A percentile compares a stretch with the other conserved stretches of the same genome.
These are phyloP conservation scores for Equus quagga DNA, from an alignment of 2,113 vertebrate species.

Conservation along the genomic window DNA sequence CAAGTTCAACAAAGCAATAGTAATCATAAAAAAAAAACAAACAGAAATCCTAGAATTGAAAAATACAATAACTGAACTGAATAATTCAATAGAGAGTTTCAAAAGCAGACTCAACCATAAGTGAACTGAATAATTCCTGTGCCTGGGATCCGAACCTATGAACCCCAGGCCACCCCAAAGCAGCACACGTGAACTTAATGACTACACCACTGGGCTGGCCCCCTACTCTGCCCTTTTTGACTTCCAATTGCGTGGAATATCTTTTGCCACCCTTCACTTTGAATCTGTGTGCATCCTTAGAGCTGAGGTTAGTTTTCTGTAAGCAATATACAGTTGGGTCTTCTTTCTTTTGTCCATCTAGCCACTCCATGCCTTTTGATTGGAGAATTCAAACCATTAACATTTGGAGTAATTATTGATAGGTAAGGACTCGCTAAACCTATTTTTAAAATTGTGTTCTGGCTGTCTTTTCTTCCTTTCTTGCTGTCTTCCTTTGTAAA, in stretches of 20 bases:
- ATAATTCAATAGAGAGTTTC: background rate
- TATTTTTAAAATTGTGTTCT: background rate
- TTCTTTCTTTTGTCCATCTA: background rate
- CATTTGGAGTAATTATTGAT: background rate
- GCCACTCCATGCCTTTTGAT: background rate
- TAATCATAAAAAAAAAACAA: background rate
- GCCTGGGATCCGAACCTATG: too few relatives aligned
- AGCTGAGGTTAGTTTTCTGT: background rate
- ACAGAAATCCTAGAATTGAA: background rate
- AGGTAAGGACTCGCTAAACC: background rate
- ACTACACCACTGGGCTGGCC: too few relatives aligned
- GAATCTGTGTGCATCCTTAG: background rate
- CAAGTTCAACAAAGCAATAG: background rate
- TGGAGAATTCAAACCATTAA: background rate
- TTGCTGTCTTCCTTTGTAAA: background rate
- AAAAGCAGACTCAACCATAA: background rate
- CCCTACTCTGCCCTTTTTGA: background rate
- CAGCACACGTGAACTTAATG: too few relatives aligned
- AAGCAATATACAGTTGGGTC: background rate
- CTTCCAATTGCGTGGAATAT: background rate
- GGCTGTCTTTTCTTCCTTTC: background rate
- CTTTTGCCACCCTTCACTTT: background rate
- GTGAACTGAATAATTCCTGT: too few relatives aligned
- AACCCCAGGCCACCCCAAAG: too few relatives aligned
- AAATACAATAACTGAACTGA: background rate